phyloP scores from a whole-genome alignment of 1,140 invertebrate species.

The Saccostrea glomerata region DNA sequence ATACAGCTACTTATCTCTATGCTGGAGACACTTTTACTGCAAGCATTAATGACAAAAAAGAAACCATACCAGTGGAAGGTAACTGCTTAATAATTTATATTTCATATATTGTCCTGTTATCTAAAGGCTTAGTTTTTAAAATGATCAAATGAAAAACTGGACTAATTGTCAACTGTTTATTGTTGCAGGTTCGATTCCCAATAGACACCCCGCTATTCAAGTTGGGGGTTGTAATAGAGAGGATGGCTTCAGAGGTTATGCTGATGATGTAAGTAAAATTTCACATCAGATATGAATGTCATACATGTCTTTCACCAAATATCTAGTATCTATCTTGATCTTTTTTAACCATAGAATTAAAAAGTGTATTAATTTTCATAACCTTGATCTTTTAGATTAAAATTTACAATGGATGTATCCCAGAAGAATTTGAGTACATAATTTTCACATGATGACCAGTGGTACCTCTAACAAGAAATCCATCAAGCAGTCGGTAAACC shows the following conservation, averaged over 20 bases:
- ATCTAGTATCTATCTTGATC: not conserved
- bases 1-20: slow-evolving; percentile 9
- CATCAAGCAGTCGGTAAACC: not conserved
- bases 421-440: slow-evolving; percentile 32
- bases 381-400: not conserved
- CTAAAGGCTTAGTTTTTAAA: no score
- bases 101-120: no score
- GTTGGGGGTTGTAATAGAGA: slow-evolving; percentile 14
- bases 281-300: not conserved
- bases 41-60: slow-evolving; percentile 8
- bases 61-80: slow-evolving; percentile 15
- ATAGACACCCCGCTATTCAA: slow-evolving; percentile 36
- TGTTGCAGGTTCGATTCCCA: slow-evolving; percentile 24
- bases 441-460: slow-evolving; percentile 8
- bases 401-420: slow-evolving; percentile 38
- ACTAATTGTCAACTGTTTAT: not conserved
- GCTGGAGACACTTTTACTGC: slow-evolving; percentile 6
- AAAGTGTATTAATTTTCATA: not conserved
- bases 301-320: not conserved
- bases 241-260: slow-evolving; percentile 20
- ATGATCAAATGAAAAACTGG: no score
- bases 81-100: no score
- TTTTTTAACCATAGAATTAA: not conserved
- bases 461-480: not conserved
- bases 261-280: slow-evolving; percentile 30